Base-by-base conservation (phyloP, 2,113 vertebrate genomes). In the Ciconia stormi region DNA sequence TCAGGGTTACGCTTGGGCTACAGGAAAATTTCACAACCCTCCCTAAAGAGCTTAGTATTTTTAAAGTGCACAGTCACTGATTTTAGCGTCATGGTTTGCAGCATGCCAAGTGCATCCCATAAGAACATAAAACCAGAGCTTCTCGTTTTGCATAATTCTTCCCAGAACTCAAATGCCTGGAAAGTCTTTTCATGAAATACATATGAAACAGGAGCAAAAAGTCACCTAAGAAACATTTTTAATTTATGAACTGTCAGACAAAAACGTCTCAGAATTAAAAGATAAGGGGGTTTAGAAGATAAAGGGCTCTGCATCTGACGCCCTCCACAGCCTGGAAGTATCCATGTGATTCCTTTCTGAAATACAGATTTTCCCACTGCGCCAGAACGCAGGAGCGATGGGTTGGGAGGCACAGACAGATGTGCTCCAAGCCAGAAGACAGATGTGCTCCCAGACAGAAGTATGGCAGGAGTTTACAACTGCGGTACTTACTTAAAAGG, bases 211-310 rank as follows among this genome's bases (percentile, higher is more conserved):
- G 90, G 94, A 96, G 95, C 95, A 90, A 91, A 86, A 80, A 96
- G 95, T 87, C 95, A 96, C 88, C 44, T 58, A 95, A 94, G 95
- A 91, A 97, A 95, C 86, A 86, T 93, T 95, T 96, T 89, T 93
- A 96, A 97, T 95, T 97, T 95, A 97, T 96, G 93, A 96, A 89
- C 95, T 96, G 96, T 95, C 96, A 96, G 83, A 96, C 92, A 94
- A 93, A 96, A 95, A 93, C 3, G 81, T 84, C 94, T 96, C 82
- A 77, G 94, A 96, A 96, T 95, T 97, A 97, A 94, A 93, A 95
- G 93, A 96, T 95, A 96, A 95, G 85, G 67, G 46, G 76, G 63
- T 83, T 97, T 96, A 97, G 89, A 95, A 92, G 93, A 97, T 96
- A 96, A 93, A 87, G 91, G 86, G 71, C 69, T 85, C 46, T 90